Conservation (phyloP, 2,113 vertebrate species). For the Engraulis encrasicolus region DNA sequence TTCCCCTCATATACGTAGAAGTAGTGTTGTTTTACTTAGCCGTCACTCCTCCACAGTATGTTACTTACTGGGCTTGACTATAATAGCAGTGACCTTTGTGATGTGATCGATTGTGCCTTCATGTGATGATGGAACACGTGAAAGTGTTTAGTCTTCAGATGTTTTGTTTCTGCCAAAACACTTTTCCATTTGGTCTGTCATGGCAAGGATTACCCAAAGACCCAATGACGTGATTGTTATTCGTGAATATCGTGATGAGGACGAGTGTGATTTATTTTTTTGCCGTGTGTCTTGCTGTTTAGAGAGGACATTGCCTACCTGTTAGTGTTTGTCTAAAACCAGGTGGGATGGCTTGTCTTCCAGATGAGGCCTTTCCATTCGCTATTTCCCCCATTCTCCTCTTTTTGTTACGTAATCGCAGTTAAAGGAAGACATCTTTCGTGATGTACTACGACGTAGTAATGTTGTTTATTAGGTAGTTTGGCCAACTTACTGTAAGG, state of each 20-base stretch:
- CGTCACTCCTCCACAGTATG: too few relatives aligned
- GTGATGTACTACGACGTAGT: too few relatives aligned
- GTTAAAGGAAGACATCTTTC: too few relatives aligned
- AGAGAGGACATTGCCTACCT: slow-evolving; percentile 60
- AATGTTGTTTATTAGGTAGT: background rate
- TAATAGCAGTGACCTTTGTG: slow-evolving; percentile 42
- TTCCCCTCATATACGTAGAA: too few relatives aligned
- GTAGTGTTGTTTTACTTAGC: too few relatives aligned
- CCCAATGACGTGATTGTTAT: slow-evolving; percentile 54
- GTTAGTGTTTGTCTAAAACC: slow-evolving; percentile 64
- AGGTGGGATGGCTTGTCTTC: too few relatives aligned
- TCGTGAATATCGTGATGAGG: slow-evolving; percentile 51
- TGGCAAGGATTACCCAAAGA: slow-evolving; percentile 58
- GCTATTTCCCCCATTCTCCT: background rate
- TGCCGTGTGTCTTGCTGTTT: slow-evolving; percentile 52
- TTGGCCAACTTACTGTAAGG: background rate
- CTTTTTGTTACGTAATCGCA: too few relatives aligned
- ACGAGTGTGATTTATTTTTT: slow-evolving; percentile 57
- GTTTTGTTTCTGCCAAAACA: slow-evolving; percentile 34
- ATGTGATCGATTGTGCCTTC: background rate
- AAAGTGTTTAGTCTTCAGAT: background rate
- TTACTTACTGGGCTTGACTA: slow-evolving; percentile 47
- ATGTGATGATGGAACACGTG: slow-evolving; percentile 1
- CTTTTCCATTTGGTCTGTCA: slow-evolving; percentile 56
- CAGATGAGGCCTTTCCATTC: background rate